phyloP scores from a whole-genome alignment of 2,888 invertebrate genomes.

The Xylocampa areola region DNA sequence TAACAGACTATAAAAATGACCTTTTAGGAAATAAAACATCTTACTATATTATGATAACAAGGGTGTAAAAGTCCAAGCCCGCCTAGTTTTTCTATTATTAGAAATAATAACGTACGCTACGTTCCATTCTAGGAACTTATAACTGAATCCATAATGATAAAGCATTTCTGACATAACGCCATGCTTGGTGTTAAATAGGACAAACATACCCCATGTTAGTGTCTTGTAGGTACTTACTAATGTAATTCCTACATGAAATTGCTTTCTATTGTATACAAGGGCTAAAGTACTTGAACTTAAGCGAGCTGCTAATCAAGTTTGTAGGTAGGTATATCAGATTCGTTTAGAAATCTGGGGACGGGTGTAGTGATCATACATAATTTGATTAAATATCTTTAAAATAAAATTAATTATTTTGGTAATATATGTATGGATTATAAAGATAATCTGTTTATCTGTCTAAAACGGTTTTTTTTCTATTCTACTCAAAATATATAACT shows the following conservation, averaged over 20 bases:
- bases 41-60: slow-evolving; percentile 22
- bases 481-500: too few species aligned
- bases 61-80: slow-evolving; percentile 16
- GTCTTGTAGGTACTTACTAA: slow-evolving; percentile 7
- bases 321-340: neutral
- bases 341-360: too few species aligned
- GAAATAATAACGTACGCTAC: slow-evolving; percentile 26
- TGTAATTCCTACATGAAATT: slow-evolving; percentile 28
- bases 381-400: too few species aligned
- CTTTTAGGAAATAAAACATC: slow-evolving; percentile 18
- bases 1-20: neutral
- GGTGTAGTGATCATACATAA: too few species aligned
- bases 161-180: slow-evolving; percentile 10
- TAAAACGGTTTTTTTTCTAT: too few species aligned
- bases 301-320: neutral
- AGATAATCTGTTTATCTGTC: too few species aligned
- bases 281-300: neutral
- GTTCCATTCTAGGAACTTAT: slow-evolving; percentile 35
- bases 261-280: slow-evolving; percentile 25
- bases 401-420: too few species aligned
- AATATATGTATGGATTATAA: too few species aligned
- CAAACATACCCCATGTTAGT: neutral
- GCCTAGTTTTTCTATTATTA: slow-evolving; percentile 20
- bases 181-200: slow-evolving; percentile 2
- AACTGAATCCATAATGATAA: slow-evolving; percentile 23